These are phyloP conservation scores for Euzetes globulus DNA, from an alignment of 2,888 invertebrate genomes.

Conservation along the genomic window DNA sequence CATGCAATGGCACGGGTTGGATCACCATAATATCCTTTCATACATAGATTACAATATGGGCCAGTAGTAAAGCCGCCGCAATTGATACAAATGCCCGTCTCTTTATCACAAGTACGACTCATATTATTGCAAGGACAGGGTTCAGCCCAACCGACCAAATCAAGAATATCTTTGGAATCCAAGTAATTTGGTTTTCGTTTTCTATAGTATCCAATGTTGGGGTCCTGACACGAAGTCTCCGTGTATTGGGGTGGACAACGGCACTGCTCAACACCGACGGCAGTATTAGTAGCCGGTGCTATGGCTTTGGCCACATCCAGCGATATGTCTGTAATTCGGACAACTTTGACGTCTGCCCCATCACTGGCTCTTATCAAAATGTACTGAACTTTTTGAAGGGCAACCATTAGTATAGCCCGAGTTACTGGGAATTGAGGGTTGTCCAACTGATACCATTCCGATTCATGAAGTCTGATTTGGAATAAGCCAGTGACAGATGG, in stretches of 20 bases:
- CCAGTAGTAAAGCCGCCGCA: constrained; percentile 78
- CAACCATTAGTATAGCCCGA: constrained; percentile 77
- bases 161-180: constrained; percentile 63
- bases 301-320: constrained; percentile 65
- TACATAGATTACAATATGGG: constrained; percentile 71
- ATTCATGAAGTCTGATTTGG: constrained; percentile 49
- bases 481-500: constrained; percentile 47
- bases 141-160: constrained; percentile 67
- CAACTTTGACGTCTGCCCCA: constrained; percentile 51
- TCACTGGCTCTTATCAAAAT: constrained; percentile 67
- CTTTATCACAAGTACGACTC: constrained; percentile 67
- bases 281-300: constrained; percentile 56
- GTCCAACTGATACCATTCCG: constrained; percentile 62
- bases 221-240: constrained; percentile 75
- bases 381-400: constrained; percentile 74
- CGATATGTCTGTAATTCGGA: constrained; percentile 63
- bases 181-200: constrained; percentile 51
- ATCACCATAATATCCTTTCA: constrained; percentile 71
- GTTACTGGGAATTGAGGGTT: constrained; percentile 56
- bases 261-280: constrained; percentile 76
- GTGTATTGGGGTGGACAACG: constrained; percentile 71
- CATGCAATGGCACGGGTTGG: constrained; percentile 62
- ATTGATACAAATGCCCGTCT: constrained; percentile 75
- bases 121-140: constrained; percentile 75
- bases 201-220: constrained; percentile 66